phyloP scores from a whole-genome alignment of 2,113 vertebrate species.

The Oceanodroma tethys region DNA sequence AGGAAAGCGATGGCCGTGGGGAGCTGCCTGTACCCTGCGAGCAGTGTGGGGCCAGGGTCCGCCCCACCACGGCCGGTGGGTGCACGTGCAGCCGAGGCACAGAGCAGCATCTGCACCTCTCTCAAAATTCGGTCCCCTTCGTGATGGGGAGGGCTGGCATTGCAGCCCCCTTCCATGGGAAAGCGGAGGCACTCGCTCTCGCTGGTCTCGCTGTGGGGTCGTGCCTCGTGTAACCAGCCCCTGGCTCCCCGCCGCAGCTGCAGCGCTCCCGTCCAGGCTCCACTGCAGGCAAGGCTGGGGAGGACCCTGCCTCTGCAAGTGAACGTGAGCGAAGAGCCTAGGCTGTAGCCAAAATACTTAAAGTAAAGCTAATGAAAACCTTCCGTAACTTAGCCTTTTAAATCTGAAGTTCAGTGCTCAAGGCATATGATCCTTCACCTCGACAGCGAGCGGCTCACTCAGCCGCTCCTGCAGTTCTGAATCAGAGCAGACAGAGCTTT shows the following conservation, averaged over 20 bases:
- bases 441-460: fast-evolving
- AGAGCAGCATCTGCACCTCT: not conserved
- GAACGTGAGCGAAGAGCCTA: not conserved
- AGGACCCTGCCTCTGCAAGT: not conserved
- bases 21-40: not conserved
- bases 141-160: not conserved
- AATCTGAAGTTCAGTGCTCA: not conserved
- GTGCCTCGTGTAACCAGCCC: not conserved
- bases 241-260: not conserved
- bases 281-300: not conserved
- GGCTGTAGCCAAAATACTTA: not conserved
- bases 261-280: not conserved
- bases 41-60: not conserved
- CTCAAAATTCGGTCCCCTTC: not conserved
- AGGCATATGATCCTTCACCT: not conserved
- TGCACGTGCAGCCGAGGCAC: fast-evolving
- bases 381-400: not conserved
- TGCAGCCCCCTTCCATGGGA: not conserved
- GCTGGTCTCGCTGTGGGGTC: not conserved
- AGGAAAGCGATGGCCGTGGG: not conserved
- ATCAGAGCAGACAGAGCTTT: not conserved
- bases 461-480: not conserved
- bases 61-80: fast-evolving
- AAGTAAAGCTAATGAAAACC: not conserved
- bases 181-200: not conserved